Conservation (phyloP, 2,888 invertebrate genomes). For the Pseudolycoriella hygida region DNA sequence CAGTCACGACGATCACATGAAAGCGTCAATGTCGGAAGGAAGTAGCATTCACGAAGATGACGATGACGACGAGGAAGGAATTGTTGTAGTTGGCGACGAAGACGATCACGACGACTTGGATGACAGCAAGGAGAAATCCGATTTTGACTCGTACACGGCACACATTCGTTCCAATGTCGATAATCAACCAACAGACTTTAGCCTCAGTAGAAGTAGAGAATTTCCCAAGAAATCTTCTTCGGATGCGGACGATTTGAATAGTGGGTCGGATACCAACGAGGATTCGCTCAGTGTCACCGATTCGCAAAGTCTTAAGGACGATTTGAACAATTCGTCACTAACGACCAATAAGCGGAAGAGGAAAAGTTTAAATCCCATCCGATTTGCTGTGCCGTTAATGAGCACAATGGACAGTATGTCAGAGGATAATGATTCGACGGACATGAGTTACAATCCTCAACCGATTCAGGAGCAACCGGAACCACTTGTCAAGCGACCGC, state of each 20-base stretch:
- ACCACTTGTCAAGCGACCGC: conserved; percentile 14
- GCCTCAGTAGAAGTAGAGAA: conserved; percentile 41
- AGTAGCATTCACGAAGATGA: conserved; percentile 34
- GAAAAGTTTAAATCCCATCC: conserved; percentile 75
- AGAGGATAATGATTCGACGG: conserved; percentile 23
- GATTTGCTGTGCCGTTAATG: conserved; percentile 39
- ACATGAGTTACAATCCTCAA: conserved; percentile 12
- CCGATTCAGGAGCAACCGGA: conserved; percentile 11
- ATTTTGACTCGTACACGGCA: conserved; percentile 29
- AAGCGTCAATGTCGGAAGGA: conserved; percentile 20
- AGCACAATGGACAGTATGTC: conserved; percentile 25
- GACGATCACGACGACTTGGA: conserved; percentile 40
- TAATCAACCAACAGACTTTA: conserved; percentile 42
- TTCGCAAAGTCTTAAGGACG: conserved; percentile 31
- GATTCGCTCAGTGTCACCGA: conserved; percentile 38
- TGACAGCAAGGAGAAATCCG: conserved; percentile 31
- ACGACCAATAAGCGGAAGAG: conserved; percentile 58
- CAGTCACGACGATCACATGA: conserved; percentile 23
- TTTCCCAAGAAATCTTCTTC: conserved; percentile 25
- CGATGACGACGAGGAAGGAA: conserved; percentile 51
- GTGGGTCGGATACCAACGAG: conserved; percentile 45
- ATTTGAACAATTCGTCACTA: conserved; percentile 11
- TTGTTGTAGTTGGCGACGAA: conserved; percentile 63
- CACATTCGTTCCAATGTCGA: conserved; percentile 16
- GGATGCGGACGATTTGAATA: conserved; percentile 31